Percentiles rank a stretch among this genome's conserved stretches.
Conservation (phyloP, 2,888 invertebrate genomes). For the Hipparchia semele region DNA sequence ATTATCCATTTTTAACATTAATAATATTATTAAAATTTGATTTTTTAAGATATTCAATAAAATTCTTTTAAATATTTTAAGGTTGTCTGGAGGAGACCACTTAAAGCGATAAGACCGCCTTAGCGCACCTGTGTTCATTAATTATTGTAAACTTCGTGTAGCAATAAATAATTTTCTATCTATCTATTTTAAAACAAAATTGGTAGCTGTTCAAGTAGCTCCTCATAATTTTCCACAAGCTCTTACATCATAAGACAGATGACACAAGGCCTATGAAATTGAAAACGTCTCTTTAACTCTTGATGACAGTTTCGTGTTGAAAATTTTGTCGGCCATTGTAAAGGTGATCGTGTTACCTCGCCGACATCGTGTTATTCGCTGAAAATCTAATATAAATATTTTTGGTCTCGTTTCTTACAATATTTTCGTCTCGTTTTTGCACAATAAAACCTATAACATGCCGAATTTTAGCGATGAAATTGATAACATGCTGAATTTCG, state of each 20-base stretch:
- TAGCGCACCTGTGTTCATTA: too few species aligned
- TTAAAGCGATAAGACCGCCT: too few species aligned
- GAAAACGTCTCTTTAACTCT: constrained; percentile 60
- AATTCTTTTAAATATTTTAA: too few species aligned
- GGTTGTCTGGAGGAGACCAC: too few species aligned
- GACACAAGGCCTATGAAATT: constrained; percentile 65
- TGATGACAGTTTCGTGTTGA: constrained; percentile 69
- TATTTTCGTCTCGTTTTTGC: background rate
- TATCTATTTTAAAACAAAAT: too few species aligned
- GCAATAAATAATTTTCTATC: too few species aligned
- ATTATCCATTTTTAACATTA: too few species aligned
- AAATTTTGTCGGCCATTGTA: constrained; percentile 47
- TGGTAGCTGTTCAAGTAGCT: background rate
- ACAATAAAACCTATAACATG: constrained; percentile 6
- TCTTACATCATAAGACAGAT: constrained; percentile 55
- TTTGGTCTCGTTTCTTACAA: constrained; percentile 8
- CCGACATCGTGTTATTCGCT: constrained; percentile 40
- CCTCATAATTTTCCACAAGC: background rate
- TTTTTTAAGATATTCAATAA: too few species aligned
- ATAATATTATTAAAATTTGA: too few species aligned
- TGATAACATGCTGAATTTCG: constrained; percentile 8
- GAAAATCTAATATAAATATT: constrained; percentile 18
- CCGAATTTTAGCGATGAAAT: constrained; percentile 15
- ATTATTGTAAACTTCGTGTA: too few species aligned
- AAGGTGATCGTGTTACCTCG: constrained; percentile 41